A percentile compares a stretch with the other conserved stretches of the same genome.
phyloP scores from a whole-genome alignment of 2,888 invertebrate genomes.

The Neoaliturus tenellus region DNA sequence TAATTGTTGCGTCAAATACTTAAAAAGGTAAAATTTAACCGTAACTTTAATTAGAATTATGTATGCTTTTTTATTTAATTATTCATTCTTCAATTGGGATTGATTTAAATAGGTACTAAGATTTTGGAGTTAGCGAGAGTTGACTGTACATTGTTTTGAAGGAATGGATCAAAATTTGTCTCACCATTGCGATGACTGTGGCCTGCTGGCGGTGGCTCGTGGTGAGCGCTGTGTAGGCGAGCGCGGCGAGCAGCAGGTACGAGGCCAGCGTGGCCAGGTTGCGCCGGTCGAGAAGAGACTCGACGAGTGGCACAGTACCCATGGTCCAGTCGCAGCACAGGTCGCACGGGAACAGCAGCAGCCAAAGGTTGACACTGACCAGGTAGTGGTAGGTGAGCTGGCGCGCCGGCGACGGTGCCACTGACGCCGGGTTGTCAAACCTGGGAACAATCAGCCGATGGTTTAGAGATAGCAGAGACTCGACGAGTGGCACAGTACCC shows the following conservation, averaged over 20 bases:
- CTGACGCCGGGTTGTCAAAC: conserved; percentile 98
- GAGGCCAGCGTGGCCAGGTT: conserved; percentile 87
- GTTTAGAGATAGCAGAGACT: too few species aligned
- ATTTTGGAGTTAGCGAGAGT: too few species aligned
- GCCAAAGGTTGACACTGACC: conserved; percentile 92
- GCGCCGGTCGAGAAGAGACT: conserved; percentile 85
- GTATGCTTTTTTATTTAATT: neutral
- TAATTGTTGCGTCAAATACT: too few species aligned
- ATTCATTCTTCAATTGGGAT: too few species aligned
- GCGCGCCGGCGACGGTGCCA: conserved; percentile 86
- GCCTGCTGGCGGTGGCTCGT: conserved; percentile 80
- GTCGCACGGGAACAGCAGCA: conserved; percentile 91
- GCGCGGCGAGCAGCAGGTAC: conserved; percentile 77
- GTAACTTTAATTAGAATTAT: neutral
- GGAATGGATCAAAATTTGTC: too few species aligned
- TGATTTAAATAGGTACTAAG: too few species aligned
- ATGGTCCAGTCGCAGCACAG: conserved; percentile 99
- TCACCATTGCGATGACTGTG: conserved; percentile 82
- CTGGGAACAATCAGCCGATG: too few species aligned
- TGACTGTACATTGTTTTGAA: too few species aligned
- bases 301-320: conserved; percentile 94
- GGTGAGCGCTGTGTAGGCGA: conserved; percentile 76
- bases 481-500: conserved; percentile 94
- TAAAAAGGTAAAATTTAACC: conserved; percentile 49
- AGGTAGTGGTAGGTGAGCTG: conserved; percentile 96